Evolutionary conservation across 1,140 invertebrate species (phyloP).

Genomic region (Macrosteles quadrilineatus): DNA sequence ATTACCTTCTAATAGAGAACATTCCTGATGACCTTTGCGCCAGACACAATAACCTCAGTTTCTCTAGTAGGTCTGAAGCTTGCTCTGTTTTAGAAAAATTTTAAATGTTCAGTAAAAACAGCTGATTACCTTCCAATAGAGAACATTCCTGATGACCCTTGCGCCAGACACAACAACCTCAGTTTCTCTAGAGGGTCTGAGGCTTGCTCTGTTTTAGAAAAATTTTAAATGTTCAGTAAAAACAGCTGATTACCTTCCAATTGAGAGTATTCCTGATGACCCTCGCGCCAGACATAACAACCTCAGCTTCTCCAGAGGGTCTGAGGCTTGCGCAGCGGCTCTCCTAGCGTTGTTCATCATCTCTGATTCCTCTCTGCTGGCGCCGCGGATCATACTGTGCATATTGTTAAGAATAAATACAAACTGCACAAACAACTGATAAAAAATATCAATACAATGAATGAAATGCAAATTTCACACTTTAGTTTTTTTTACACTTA

Average conservation of each 20-base stretch:
- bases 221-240: too few species aligned
- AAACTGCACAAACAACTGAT: not conserved
- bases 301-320: constrained; percentile 83
- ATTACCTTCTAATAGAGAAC: too few species aligned
- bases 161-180: constrained; percentile 76
- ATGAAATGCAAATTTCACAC: too few species aligned
- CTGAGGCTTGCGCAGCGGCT: constrained; percentile 54
- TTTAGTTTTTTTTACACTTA: too few species aligned
- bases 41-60: too few species aligned
- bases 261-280: constrained; percentile 83
- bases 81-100: too few species aligned
- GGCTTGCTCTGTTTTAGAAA: constrained; percentile 49
- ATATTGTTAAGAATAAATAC: not conserved
- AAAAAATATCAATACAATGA: too few species aligned
- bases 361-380: constrained; percentile 75
- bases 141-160: constrained; percentile 87
- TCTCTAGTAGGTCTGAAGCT: too few species aligned
- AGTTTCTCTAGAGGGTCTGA: constrained; percentile 82
- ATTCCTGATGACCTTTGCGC: too few species aligned
- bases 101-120: too few species aligned
- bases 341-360: constrained; percentile 72
- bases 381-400: constrained; percentile 50
- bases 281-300: constrained; percentile 83
- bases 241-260: constrained; percentile 89
- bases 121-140: constrained; percentile 86